Evolutionary conservation across 2,797 vertebrate species (phyloP), one percentile per base, ranked within the genome.

Genomic region (Sardinella longiceps): DNA sequence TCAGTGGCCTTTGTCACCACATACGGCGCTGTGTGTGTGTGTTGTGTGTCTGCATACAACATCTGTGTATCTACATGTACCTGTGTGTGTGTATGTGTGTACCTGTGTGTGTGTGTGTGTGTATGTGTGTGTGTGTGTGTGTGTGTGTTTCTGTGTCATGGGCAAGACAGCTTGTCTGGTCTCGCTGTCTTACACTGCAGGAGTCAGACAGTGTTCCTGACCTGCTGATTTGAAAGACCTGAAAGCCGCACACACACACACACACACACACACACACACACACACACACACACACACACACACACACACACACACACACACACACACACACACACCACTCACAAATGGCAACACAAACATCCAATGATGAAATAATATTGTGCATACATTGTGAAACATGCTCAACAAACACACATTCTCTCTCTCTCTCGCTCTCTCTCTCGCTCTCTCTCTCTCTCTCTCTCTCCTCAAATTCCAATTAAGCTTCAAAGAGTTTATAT

Each of bases 71-170:
- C n/a, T n/a, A n/a, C n/a, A n/a, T n/a, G n/a, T n/a, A n/a, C 46
- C 20, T 58, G 56, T 58, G 58, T 70, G 63, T 70, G 63, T 70
- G 56, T 28, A n/a, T 60, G 60, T n/a, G 20, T 58, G 53, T n/a
- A 6, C 7, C 6, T n/a, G 53, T 58, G 53, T 58, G 15, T 53
- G 11, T 20, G 51, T 20, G 15, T 20, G 50, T 51, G 50, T 51
- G 9, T 51, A 11, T 51, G 14, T 15, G 50, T 14, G 14, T 0
- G 14, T 14, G 50, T 51, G 53, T 58, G 53, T 56, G 53, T 51
- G 50, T 60, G 58, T 60, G 58, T 60, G 58, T 60, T 12, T 66
- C n/a, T 66, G 60, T 33, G 25, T 66, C 60, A 66, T 30, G 9
- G 58, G 25, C 28, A 25, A 0, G 25, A 28, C 20, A 3, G 5